Conservation (phyloP, 1,140 invertebrate genomes). For the Tribolium castaneum region DNA sequence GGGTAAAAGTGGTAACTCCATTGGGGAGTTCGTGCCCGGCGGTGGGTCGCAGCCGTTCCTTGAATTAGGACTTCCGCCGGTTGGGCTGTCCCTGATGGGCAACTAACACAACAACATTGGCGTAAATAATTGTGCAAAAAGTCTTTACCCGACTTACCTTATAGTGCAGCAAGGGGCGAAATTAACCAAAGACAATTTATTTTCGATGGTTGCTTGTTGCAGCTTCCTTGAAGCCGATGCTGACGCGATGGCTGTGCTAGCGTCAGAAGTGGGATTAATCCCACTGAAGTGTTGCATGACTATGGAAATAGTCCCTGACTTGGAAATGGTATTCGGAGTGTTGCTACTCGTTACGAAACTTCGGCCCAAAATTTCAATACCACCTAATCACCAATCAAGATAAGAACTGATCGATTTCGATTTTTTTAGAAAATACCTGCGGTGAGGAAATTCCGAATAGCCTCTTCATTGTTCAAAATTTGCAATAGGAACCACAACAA, state of each 20-base stretch:
- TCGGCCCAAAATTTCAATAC: slow-evolving; percentile 70
- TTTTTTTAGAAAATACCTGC: slow-evolving; percentile 61
- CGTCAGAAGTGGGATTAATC: slow-evolving; percentile 63
- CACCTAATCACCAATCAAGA: slow-evolving; percentile 62
- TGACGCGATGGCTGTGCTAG: slow-evolving; percentile 66
- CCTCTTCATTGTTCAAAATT: slow-evolving; percentile 76
- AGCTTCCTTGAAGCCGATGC: slow-evolving; percentile 69
- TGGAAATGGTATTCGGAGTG: slow-evolving; percentile 65
- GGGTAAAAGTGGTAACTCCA: slow-evolving; percentile 95
- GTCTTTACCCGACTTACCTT: neutral
- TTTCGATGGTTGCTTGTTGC: slow-evolving; percentile 66
- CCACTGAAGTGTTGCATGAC: slow-evolving; percentile 76
- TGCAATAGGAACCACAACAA: slow-evolving; percentile 80
- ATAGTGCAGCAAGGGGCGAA: slow-evolving; percentile 84
- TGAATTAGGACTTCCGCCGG: slow-evolving; percentile 88
- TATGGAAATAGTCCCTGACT: slow-evolving; percentile 64
- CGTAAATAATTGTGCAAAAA: neutral
- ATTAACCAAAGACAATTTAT: slow-evolving; percentile 80
- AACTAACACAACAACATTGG: slow-evolving; percentile 39
- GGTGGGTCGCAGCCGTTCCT: slow-evolving; percentile 73
- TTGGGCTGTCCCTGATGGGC: slow-evolving; percentile 82
- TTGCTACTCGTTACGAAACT: slow-evolving; percentile 71
- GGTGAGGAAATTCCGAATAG: slow-evolving; percentile 74
- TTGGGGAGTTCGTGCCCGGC: slow-evolving; percentile 85
- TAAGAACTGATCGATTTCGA: too few species aligned